Percentiles rank a stretch among this genome's conserved stretches.
These are phyloP conservation scores for Acipenser ruthenus DNA, from an alignment of 2,797 vertebrate genomes.

Conservation along the genomic window DNA sequence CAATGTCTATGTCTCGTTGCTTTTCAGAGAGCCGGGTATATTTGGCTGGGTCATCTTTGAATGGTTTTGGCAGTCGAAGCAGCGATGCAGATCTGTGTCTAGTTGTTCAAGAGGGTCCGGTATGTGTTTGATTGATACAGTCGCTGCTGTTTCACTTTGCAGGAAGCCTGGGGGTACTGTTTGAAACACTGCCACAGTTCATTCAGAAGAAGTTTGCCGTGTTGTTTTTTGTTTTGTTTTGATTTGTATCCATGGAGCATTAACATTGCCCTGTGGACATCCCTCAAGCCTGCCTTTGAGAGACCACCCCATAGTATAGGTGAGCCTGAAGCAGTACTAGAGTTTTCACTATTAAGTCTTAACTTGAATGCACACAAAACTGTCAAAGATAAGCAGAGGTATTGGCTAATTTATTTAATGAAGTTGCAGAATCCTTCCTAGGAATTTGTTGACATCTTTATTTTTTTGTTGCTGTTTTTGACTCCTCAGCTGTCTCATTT, in stretches of 20 bases:
- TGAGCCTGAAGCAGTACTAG: neutral
- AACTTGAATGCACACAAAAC: too few species aligned
- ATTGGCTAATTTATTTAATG: neutral
- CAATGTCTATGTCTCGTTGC: neutral
- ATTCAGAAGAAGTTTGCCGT: neutral
- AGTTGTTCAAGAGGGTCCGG: conserved; percentile 67
- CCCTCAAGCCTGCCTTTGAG: too few species aligned
- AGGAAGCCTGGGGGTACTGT: too few species aligned
- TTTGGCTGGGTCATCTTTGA: conserved; percentile 88
- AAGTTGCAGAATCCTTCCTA: neutral
- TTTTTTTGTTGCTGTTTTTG: too few species aligned
- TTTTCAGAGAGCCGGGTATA: conserved; percentile 72
- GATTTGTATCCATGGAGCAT: neutral
- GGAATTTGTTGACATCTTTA: neutral
- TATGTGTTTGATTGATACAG: conserved; percentile 46
- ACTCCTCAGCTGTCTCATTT: conserved; percentile 13
- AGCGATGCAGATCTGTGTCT: conserved; percentile 93
- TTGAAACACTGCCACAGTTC: too few species aligned
- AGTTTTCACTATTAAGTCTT: neutral
- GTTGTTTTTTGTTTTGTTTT: neutral
- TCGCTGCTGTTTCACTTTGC: conserved; percentile 9
- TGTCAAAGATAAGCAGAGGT: neutral
- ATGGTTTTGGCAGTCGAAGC: conserved; percentile 80
- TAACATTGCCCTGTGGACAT: too few species aligned
- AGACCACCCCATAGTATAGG: neutral